Conservation (phyloP, 2,113 vertebrate species). For the Serilophus lunatus region DNA sequence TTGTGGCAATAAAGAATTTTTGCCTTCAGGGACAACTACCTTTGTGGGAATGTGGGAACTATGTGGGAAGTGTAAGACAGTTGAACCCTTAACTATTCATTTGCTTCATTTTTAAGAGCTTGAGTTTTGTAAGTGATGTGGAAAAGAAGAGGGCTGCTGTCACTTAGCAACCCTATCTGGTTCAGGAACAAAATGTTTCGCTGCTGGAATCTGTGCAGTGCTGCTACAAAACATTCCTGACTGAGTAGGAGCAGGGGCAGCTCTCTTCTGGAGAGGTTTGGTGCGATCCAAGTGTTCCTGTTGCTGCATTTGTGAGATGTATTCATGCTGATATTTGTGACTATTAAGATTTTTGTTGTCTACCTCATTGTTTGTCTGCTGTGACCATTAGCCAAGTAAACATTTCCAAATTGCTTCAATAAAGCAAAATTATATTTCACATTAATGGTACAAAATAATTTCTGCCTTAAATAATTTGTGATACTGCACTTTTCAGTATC, state of each 20-base stretch:
- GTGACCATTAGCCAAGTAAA: slow-evolving; percentile 2
- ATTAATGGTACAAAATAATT: slow-evolving; percentile 20
- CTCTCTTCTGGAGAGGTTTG: neutral
- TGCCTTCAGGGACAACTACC: neutral
- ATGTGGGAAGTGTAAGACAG: neutral
- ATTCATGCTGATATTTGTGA: neutral
- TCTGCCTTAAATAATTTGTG: neutral
- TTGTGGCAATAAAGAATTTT: neutral
- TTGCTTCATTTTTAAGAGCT: slow-evolving; percentile 28
- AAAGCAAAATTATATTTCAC: neutral
- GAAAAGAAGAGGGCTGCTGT: slow-evolving; percentile 42
- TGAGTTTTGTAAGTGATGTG: slow-evolving; percentile 36
- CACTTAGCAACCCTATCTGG: slow-evolving; percentile 62
- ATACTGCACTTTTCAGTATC: neutral
- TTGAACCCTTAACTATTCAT: neutral
- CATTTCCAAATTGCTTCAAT: neutral
- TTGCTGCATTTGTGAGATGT: neutral
- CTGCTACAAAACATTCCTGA: neutral
- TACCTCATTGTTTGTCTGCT: neutral
- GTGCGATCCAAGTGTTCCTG: neutral
- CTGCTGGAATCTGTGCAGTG: slow-evolving; percentile 23
- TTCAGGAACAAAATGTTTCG: slow-evolving; percentile 57
- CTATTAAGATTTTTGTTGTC: slow-evolving; percentile 2
- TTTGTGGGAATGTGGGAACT: neutral
- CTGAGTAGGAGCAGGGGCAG: neutral